These are phyloP conservation scores for Lypha dubia DNA, from an alignment of 2,888 invertebrate genomes.

Conservation along the genomic window DNA sequence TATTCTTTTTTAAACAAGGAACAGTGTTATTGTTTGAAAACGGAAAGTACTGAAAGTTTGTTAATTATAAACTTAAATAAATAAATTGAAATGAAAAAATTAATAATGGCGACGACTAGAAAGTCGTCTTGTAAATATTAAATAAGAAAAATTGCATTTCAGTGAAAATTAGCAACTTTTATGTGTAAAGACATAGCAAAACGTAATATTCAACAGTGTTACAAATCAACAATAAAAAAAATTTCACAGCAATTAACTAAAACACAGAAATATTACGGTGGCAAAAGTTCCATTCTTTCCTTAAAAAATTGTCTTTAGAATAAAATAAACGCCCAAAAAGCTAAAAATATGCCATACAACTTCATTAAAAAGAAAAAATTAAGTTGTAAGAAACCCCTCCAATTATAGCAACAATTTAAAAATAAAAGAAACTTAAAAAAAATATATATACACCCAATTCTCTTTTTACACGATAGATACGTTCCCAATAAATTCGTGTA, in stretches of 20 bases:
- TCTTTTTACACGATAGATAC: too few species aligned
- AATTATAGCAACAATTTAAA: too few species aligned
- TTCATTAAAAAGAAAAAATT: too few species aligned
- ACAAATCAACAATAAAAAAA: slow-evolving; percentile 44
- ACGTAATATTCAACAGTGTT: slow-evolving; percentile 60
- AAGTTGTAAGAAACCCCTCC: too few species aligned
- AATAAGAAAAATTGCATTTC: slow-evolving; percentile 76
- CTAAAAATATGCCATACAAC: too few species aligned
- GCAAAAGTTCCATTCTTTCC: slow-evolving; percentile 77
- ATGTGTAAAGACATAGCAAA: slow-evolving; percentile 57
- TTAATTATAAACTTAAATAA: too few species aligned
- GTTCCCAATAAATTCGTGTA: too few species aligned
- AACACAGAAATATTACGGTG: slow-evolving; percentile 76
- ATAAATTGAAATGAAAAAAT: slow-evolving; percentile 80
- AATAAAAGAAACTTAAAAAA: too few species aligned
- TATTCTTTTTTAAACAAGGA: too few species aligned
- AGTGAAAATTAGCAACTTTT: slow-evolving; percentile 71
- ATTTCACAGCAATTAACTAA: slow-evolving; percentile 50
- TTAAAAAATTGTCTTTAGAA: slow-evolving; percentile 72
- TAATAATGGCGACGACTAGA: slow-evolving; percentile 80
- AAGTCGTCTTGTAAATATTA: slow-evolving; percentile 81
- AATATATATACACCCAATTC: too few species aligned
- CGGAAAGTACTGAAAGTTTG: too few species aligned
- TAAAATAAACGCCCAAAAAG: slow-evolving; percentile 64
- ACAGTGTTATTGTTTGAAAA: too few species aligned